Percentiles rank a stretch among this genome's conserved stretches.
phyloP scores from a whole-genome alignment of 2,113 vertebrate genomes.

The Synchiropus splendidus region DNA sequence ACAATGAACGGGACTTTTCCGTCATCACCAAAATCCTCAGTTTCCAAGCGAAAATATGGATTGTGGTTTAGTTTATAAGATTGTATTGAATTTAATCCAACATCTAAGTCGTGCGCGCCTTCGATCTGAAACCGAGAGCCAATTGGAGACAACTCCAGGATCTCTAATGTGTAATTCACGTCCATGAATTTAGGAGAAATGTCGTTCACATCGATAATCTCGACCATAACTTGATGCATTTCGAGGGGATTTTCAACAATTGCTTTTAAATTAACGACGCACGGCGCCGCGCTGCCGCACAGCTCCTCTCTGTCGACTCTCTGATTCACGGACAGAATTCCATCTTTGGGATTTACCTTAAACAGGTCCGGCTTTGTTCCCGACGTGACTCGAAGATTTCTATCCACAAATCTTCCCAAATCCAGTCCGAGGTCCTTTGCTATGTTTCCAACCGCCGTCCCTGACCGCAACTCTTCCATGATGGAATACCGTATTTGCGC shows the following conservation, averaged over 20 bases:
- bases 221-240: conserved; percentile 59
- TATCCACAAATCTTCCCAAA: conserved; percentile 24
- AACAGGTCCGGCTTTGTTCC: conserved; percentile 64
- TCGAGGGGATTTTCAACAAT: conserved; percentile 65
- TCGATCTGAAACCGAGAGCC: conserved; percentile 62
- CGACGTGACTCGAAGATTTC: conserved; percentile 60
- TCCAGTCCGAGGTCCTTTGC: conserved; percentile 67
- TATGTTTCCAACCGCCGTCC: conserved; percentile 56
- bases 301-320: conserved; percentile 65
- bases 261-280: conserved; percentile 53
- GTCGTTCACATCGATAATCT: conserved; percentile 64
- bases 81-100: conserved; percentile 56
- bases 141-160: conserved; percentile 48
- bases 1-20: conserved; percentile 61
- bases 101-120: conserved; percentile 60
- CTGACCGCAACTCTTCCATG: conserved; percentile 56
- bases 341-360: conserved; percentile 54
- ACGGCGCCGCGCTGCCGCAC: conserved; percentile 47
- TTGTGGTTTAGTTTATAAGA: conserved; percentile 56
- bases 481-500: conserved; percentile 61
- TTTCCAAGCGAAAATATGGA: conserved; percentile 61
- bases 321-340: conserved; percentile 52
- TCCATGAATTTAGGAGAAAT: conserved; percentile 57
- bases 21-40: conserved; percentile 59
- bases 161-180: conserved; percentile 41